Base-by-base conservation (phyloP, 2,113 vertebrate genomes). In the Nicator chloris region DNA sequence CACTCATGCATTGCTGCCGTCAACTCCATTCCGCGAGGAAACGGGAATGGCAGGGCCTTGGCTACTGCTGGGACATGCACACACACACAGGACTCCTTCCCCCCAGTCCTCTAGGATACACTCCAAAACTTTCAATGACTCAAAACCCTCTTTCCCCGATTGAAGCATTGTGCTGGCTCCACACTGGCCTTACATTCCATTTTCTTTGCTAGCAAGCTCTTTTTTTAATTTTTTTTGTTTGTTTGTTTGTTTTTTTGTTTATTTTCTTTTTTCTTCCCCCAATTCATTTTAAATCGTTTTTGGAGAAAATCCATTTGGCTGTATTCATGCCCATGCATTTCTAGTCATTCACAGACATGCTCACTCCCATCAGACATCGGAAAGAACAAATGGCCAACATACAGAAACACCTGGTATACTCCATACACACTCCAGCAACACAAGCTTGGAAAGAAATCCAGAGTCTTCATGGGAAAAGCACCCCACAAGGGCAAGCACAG, bases 241-340 rank as follows among this genome's bases (percentile, higher is more conserved):
- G 4, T 45, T 30, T 59, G 35, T n/a, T 28, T 23, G 9, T 2
- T 64, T 37, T 56, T 24, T 1, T 16, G 3, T 24, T 27, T 3
- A 3, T 20, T 24, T 26, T 53, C 13, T 44, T 31, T 35, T 49
- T 72, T 40, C 17, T 85, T 57, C 47, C 80, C 86, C 85, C 90
- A 88, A 92, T 95, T 95, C 57, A 65, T 86, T 97, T 95, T 39
- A 77, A 81, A 93, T 76, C 0, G 92, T 97, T 98, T 98, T 98
- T 98, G 97, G 98, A 98, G 98, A 97, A 98, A 97, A 97, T 97
- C 98, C 98, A 96, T 97, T 97, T 96, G 97, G 95, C 96, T 97
- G 95, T 69, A 89, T 65, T 97, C 98, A 98, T 98, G 98, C 98
- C 97, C 98, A 98, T 98, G 98, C 98, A 98, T 87, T 97, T 97